These are phyloP conservation scores for Bungarus multicinctus DNA, from an alignment of 2,113 vertebrate species.

Conservation along the genomic window DNA sequence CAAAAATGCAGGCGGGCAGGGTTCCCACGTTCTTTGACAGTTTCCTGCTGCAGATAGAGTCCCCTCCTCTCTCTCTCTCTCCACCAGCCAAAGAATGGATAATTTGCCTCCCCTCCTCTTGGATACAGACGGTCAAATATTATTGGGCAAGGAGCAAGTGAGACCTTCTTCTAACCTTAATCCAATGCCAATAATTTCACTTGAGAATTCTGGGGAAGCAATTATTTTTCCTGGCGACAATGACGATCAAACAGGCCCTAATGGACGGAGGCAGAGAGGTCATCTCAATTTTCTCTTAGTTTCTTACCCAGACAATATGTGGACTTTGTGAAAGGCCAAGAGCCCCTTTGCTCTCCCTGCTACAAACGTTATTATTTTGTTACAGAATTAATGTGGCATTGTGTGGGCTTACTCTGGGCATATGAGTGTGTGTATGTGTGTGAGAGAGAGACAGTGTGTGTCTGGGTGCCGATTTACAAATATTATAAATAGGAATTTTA, in stretches of 20 bases:
- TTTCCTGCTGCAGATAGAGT: constrained; percentile 73
- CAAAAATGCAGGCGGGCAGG: constrained; percentile 76
- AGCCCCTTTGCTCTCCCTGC: constrained; percentile 35
- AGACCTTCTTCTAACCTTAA: constrained; percentile 70
- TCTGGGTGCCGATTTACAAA: constrained; percentile 39
- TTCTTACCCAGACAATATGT: constrained; percentile 45
- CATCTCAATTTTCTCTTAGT: constrained; percentile 64
- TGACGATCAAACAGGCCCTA: constrained; percentile 67
- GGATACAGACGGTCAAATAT: constrained; percentile 75
- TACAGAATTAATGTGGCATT: constrained; percentile 55
- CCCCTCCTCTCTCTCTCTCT: constrained; percentile 68
- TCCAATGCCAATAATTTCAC: constrained; percentile 70
- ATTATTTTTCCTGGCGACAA: constrained; percentile 72
- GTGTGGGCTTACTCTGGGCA: constrained; percentile 41
- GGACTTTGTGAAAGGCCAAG: constrained; percentile 34
- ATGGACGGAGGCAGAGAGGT: constrained; percentile 67
- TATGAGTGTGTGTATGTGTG: constrained; percentile 14
- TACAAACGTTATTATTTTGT: constrained; percentile 51
- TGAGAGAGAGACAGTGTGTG: neutral
- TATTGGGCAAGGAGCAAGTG: constrained; percentile 67
- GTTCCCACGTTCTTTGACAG: constrained; percentile 80
- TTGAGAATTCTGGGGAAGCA: constrained; percentile 71
- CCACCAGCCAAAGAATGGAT: constrained; percentile 69
- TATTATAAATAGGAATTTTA: constrained; percentile 30
- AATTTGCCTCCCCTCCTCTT: constrained; percentile 73